phyloP scores from a whole-genome alignment of 2,888 invertebrate genomes.

The Sesia bembeciformis region DNA sequence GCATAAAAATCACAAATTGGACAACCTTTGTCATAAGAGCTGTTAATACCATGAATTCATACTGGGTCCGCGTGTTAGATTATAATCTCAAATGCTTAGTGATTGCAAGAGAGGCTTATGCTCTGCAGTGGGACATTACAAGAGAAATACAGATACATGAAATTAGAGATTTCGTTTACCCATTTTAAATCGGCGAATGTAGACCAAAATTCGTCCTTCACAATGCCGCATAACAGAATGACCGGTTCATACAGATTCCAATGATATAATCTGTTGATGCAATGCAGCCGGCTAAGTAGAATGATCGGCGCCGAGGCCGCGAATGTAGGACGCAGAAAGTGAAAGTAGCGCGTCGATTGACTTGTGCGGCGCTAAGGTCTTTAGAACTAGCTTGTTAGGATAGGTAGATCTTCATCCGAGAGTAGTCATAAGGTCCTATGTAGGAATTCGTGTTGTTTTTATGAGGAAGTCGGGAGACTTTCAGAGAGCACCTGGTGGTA shows the following conservation, averaged over 20 bases:
- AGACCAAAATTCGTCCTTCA: constrained; percentile 42
- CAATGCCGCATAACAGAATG: constrained; percentile 26
- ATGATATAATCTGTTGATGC: constrained; percentile 53
- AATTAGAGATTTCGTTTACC: background rate
- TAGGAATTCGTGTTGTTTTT: no score
- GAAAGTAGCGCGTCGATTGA: constrained; percentile 46
- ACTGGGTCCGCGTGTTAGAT: no score
- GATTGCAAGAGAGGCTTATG: no score
- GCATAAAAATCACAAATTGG: no score
- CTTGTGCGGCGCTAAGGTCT: constrained; percentile 3
- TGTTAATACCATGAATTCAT: no score
- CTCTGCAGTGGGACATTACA: no score
- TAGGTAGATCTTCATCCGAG: no score
- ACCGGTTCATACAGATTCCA: constrained; percentile 33
- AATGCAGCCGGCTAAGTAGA: constrained; percentile 30
- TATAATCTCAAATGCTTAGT: no score
- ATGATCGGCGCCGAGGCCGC: constrained; percentile 23
- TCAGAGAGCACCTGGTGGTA: no score
- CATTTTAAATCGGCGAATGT: background rate
- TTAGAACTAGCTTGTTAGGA: background rate
- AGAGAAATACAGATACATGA: background rate
- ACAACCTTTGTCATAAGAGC: no score
- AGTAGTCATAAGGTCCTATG: no score
- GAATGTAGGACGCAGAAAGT: constrained; percentile 51
- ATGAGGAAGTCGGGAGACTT: no score